Conservation (phyloP, 2,113 vertebrate genomes). For the Sebastes schlegelii region DNA sequence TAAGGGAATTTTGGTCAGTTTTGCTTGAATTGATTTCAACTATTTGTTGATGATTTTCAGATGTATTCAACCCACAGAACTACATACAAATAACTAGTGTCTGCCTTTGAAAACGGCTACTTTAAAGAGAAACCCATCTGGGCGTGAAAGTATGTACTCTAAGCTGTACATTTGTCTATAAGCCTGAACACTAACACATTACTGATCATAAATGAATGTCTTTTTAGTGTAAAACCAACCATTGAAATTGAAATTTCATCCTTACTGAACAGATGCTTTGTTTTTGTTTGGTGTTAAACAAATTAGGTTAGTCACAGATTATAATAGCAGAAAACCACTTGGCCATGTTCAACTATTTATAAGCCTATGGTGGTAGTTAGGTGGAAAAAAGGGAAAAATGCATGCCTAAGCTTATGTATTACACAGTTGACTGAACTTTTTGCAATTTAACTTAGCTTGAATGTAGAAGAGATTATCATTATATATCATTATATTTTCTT, state of each 20-base stretch:
- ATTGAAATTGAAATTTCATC: conserved; percentile 4
- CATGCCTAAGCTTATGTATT: not conserved
- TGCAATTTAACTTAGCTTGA: not conserved
- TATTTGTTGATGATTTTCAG: not conserved
- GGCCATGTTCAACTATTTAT: conserved; percentile 3
- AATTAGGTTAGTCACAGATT: conserved; percentile 24
- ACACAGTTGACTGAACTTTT: not conserved
- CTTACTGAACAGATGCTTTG: not conserved
- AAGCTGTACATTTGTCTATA: not conserved
- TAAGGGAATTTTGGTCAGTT: not conserved
- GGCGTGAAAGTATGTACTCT: not conserved
- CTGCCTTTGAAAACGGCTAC: not conserved
- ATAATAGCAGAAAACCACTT: conserved; percentile 27
- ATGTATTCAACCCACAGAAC: not conserved
- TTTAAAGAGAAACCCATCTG: conserved; percentile 7
- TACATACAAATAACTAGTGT: not conserved
- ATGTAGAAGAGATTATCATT: not conserved
- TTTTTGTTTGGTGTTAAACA: not conserved
- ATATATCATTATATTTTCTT: not conserved
- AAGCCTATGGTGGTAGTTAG: not conserved
- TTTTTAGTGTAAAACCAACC: not conserved
- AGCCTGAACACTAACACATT: not conserved
- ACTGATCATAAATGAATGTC: not conserved
- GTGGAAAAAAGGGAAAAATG: not conserved
- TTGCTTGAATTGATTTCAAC: not conserved